These are phyloP conservation scores for Salarias fasciatus DNA, from an alignment of 2,797 vertebrate species.

Conservation along the genomic window DNA sequence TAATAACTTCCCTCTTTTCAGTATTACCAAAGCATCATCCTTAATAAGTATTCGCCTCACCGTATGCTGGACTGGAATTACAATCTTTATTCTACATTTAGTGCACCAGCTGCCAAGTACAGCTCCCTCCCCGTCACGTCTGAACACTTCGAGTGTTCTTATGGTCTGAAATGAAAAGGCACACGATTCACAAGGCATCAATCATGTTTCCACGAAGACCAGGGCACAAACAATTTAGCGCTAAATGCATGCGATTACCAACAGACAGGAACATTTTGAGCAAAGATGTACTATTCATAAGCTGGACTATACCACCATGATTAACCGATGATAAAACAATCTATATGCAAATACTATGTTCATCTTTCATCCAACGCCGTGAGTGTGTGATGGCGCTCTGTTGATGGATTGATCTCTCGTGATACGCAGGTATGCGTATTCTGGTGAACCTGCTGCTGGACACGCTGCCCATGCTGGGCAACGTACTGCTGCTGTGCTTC, in stretches of 20 bases:
- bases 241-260: not conserved
- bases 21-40: too few relatives aligned
- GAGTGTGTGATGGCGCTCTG: slow-evolving; percentile 8
- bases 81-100: not conserved
- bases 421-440: slow-evolving; percentile 90
- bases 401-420: slow-evolving; percentile 11
- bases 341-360: slow-evolving; percentile 7
- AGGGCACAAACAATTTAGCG: not conserved
- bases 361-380: not conserved
- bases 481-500: slow-evolving; percentile 97
- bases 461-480: slow-evolving; percentile 97
- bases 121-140: not conserved
- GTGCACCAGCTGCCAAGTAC: not conserved
- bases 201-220: not conserved
- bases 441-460: slow-evolving; percentile 97
- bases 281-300: not conserved
- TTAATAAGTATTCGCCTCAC: not conserved
- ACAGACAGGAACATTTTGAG: not conserved
- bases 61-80: not conserved
- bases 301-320: not conserved
- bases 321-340: slow-evolving; percentile 1
- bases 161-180: not conserved
- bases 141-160: not conserved
- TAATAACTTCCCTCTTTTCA: too few relatives aligned
- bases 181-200: not conserved